These are phyloP conservation scores for Phyllotreta cruciferae DNA, from an alignment of 2,888 invertebrate genomes.

Conservation along the genomic window DNA sequence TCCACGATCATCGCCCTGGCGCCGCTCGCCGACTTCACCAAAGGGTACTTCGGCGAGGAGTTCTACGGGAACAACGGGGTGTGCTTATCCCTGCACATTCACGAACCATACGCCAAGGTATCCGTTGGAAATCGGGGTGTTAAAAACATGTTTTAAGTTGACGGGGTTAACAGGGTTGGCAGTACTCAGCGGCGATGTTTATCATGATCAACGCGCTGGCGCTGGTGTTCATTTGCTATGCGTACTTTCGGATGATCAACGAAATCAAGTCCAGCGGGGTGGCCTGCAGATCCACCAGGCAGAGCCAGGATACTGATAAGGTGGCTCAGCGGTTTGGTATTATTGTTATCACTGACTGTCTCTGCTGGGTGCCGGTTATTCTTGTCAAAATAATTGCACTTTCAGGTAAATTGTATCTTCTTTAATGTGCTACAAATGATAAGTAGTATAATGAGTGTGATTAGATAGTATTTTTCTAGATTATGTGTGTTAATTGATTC, in stretches of 20 bases:
- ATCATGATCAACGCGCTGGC: constrained; percentile 65
- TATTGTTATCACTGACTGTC: constrained; percentile 67
- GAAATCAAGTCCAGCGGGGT: constrained; percentile 66
- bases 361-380: constrained; percentile 69
- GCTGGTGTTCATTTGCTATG: constrained; percentile 65
- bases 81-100: constrained; percentile 67
- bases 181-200: constrained; percentile 67
- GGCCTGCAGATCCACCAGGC: constrained; percentile 66
- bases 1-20: constrained; percentile 62
- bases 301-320: constrained; percentile 64
- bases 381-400: constrained; percentile 65
- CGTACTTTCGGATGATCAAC: constrained; percentile 66
- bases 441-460: too few species aligned
- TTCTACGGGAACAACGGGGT: constrained; percentile 69
- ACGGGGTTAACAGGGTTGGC: constrained; percentile 62
- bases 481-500: too few species aligned
- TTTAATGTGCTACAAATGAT: too few species aligned
- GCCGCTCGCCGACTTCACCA: constrained; percentile 60
- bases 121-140: neutral
- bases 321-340: constrained; percentile 68
- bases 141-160: neutral
- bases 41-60: constrained; percentile 63
- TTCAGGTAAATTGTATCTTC: constrained; percentile 56
- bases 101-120: constrained; percentile 67
- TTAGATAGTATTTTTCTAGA: too few species aligned